phyloP scores from a whole-genome alignment of 2,797 vertebrate species.

The Danio albolineatus region DNA sequence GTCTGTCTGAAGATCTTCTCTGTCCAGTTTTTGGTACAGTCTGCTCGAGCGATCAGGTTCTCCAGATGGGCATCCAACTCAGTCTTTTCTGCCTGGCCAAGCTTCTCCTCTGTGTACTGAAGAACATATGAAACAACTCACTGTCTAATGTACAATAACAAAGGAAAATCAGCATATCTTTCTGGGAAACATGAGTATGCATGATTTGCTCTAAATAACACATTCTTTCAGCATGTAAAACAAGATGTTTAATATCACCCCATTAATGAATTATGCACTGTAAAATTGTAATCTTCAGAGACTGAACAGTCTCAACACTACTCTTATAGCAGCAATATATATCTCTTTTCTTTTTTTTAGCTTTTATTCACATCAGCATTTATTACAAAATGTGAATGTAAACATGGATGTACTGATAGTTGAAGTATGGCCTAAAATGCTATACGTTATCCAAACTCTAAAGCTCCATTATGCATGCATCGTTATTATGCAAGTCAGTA shows the following conservation, averaged over 20 bases:
- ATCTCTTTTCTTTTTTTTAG: too few species aligned
- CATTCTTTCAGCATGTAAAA: too few species aligned
- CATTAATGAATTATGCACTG: not conserved
- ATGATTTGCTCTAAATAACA: not conserved
- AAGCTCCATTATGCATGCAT: too few species aligned
- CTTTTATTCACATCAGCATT: too few species aligned
- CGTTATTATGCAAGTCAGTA: too few species aligned
- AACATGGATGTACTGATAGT: not conserved
- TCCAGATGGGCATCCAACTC: conserved; percentile 94
- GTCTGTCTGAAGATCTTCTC: conserved; percentile 96
- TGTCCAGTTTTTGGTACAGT: conserved; percentile 96
- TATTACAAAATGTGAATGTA: not conserved
- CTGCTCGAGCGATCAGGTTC: conserved; percentile 88
- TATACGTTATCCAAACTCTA: too few species aligned
- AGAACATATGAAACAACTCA: not conserved
- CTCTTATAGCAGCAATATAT: too few species aligned
- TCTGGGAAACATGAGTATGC: not conserved
- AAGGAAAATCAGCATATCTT: not conserved
- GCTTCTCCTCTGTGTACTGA: conserved; percentile 96
- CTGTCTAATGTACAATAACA: not conserved
- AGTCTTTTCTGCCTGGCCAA: conserved; percentile 95
- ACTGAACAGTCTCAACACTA: not conserved
- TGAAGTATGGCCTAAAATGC: too few species aligned
- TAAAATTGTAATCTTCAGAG: not conserved
- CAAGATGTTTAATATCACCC: not conserved